Base-by-base conservation (phyloP, 2,797 vertebrate species). In the Lophotriccus pileatus region DNA sequence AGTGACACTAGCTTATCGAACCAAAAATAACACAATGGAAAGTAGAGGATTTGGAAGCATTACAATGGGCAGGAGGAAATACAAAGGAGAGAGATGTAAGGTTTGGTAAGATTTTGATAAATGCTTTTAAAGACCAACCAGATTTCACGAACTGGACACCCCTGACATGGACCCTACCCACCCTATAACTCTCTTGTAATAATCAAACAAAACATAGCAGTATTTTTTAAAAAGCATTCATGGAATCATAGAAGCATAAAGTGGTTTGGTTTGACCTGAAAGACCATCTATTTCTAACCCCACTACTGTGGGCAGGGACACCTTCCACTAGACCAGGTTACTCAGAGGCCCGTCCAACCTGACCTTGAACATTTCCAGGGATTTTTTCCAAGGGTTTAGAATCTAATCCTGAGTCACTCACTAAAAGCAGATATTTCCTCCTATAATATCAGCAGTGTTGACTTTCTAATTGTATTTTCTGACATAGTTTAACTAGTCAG, bases 331-430 rank as follows among this genome's bases (percentile, higher is more conserved):
- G 7, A 62, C 3, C 34, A 20, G 14, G 15, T 20, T 55, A 4
- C 47, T 32, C 22, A 60, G 21, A 67, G 17, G 3, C 12, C 12
- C 22, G 36, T 53, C 34, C 41, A 53, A 23, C 25, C 41, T 41
- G 21, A 3, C 21, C 39, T 60, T 60, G 53, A 68, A 24, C 22
- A 28, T 7, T 23, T 68, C 15, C 22, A 55, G 19, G 41, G 3
- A 9, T 28, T 59, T 58, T 41, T 36, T 14, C 19, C n/a, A n/a
- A 64, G 9, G 1, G 4, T 53, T 67, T 50, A 66, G 24, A 63
- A 64, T 37, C 9, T 21, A 56, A 9, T 55, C 25, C 32, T 23
- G 27, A 52, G 17, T 69, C 6, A 32, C 5, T 82, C 0, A 0
- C 1, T 46, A 58, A 55, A 58, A 64, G 14, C 3, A 24, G 24